A percentile compares a stretch with the other conserved stretches of the same genome.
Conservation (phyloP, 2,888 invertebrate species). For the Meiosimyza platycephala region DNA sequence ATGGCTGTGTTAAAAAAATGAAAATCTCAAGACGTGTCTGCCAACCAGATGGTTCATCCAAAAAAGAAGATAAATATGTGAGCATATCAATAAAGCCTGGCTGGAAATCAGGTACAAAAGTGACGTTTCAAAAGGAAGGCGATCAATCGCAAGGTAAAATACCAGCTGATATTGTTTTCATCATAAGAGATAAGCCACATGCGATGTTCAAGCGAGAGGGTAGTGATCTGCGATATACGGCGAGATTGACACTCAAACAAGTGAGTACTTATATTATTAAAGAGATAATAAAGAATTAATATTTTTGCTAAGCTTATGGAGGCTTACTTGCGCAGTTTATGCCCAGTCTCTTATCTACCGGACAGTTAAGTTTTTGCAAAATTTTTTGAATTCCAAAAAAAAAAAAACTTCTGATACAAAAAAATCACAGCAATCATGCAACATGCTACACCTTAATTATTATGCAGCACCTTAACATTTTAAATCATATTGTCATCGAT, state of each 20-base stretch:
- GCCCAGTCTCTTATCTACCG: too few relatives aligned
- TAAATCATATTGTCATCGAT: too few relatives aligned
- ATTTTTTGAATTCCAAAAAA: too few relatives aligned
- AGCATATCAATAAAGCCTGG: constrained; percentile 97
- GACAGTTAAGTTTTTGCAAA: too few relatives aligned
- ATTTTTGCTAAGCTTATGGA: too few relatives aligned
- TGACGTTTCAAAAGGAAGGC: constrained; percentile 97
- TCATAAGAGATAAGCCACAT: constrained; percentile 95
- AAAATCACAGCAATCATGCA: too few relatives aligned
- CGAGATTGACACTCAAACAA: constrained; percentile 89
- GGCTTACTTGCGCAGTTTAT: too few relatives aligned
- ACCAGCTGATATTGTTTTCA: constrained; percentile 97
- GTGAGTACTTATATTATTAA: constrained; percentile 70
- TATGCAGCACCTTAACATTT: too few relatives aligned
- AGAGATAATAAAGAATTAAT: too few relatives aligned
- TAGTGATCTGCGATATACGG: constrained; percentile 90
- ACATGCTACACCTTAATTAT: too few relatives aligned
- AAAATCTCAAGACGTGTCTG: constrained; percentile 94
- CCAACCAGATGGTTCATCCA: constrained; percentile 85
- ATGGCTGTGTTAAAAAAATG: constrained; percentile 98
- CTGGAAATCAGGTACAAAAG: constrained; percentile 98
- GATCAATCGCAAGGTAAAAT: constrained; percentile 94
- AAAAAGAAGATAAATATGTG: constrained; percentile 93
- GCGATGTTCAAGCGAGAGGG: constrained; percentile 92
- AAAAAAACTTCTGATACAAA: too few relatives aligned